A percentile compares a stretch with the other conserved stretches of the same genome.
phyloP scores from a whole-genome alignment of 2,797 vertebrate species.

The Phrynocephalus vlangalii region DNA sequence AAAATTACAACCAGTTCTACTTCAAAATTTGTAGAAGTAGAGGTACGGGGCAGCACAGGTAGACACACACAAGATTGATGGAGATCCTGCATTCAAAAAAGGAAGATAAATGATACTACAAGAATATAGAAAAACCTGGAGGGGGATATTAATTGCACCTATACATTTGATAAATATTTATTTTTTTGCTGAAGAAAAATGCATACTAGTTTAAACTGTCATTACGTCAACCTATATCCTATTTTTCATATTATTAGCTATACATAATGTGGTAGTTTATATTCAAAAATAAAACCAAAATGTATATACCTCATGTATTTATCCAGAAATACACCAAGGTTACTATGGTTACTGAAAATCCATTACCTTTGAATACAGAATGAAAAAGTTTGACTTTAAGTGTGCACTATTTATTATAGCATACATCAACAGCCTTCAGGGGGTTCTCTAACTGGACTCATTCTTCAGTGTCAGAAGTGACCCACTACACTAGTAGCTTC shows the following conservation, averaged over 20 bases:
- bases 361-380: conserved; percentile 88
- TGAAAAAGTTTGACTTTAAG: conserved; percentile 89
- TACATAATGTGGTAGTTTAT: conserved; percentile 87
- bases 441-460: conserved; percentile 84
- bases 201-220: conserved; percentile 81
- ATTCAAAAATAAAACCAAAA: conserved; percentile 87
- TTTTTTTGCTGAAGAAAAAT: conserved; percentile 84
- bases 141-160: conserved; percentile 79
- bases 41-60: conserved; percentile 58
- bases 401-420: conserved; percentile 86
- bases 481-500: conserved; percentile 79
- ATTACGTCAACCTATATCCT: conserved; percentile 83
- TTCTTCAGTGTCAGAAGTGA: conserved; percentile 87
- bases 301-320: conserved; percentile 85
- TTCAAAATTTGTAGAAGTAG: conserved; percentile 73
- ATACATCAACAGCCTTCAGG: conserved; percentile 85
- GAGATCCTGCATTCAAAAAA: conserved; percentile 67
- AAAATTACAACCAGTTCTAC: conserved; percentile 64
- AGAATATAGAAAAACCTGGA: conserved; percentile 72
- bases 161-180: conserved; percentile 84
- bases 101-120: conserved; percentile 78
- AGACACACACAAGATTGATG: conserved; percentile 68
- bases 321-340: conserved; percentile 85
- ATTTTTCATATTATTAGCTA: conserved; percentile 87
- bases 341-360: conserved; percentile 87